Conservation (phyloP, 2,113 vertebrate genomes). For the Grammomys dolichurus region DNA sequence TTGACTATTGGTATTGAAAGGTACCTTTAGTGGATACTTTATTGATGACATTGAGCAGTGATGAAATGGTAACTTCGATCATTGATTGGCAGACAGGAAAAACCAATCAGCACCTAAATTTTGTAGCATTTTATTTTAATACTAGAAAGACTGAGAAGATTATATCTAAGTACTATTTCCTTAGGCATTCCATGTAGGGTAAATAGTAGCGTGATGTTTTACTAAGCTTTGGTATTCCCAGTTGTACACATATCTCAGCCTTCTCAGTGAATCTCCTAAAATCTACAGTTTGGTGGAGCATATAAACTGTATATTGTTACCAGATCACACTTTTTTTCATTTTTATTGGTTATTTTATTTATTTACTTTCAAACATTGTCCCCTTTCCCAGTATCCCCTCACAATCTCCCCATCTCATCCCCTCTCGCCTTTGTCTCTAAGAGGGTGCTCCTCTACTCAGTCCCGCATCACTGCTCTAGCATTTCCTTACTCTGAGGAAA, state of each 20-base stretch:
- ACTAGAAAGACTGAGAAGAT: background rate
- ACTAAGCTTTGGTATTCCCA: background rate
- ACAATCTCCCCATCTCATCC: too few relatives aligned
- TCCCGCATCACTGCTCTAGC: too few relatives aligned
- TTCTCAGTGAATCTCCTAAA: background rate
- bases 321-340: background rate
- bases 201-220: fast-evolving
- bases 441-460: too few relatives aligned
- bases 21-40: background rate
- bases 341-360: too few relatives aligned
- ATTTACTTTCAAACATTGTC: too few relatives aligned
- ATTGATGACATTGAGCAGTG: background rate
- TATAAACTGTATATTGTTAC: background rate
- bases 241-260: background rate
- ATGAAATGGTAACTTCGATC: too few relatives aligned
- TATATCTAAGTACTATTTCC: background rate
- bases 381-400: too few relatives aligned
- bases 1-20: background rate
- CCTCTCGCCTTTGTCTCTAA: too few relatives aligned
- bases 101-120: background rate
- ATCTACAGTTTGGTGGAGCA: background rate
- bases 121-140: background rate
- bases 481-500: too few relatives aligned
- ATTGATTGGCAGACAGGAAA: background rate
- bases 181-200: background rate